A percentile compares a stretch with the other conserved stretches of the same genome.
Evolutionary conservation across 2,888 invertebrate genomes (phyloP).

Genomic region (Agriopis aurantiaria): DNA sequence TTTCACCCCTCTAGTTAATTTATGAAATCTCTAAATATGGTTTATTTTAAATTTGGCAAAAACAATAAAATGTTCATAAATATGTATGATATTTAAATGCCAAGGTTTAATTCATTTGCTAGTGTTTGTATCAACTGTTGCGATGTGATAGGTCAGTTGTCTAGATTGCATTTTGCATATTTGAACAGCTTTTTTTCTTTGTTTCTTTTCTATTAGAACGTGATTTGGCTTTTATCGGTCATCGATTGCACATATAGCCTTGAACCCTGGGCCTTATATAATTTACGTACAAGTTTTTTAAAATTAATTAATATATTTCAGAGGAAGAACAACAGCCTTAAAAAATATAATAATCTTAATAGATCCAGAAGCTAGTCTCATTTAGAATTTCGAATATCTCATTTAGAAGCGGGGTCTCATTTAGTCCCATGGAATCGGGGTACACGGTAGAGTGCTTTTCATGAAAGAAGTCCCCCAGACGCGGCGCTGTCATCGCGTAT

Average conservation of each 20-base stretch:
- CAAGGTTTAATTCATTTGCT: slow-evolving; percentile 21
- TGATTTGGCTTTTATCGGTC: slow-evolving; percentile 9
- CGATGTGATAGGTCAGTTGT: slow-evolving; percentile 28
- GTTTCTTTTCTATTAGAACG: not conserved
- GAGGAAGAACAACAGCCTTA: too few relatives aligned
- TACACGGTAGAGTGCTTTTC: too few relatives aligned
- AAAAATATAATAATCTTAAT: too few relatives aligned
- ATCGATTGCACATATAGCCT: slow-evolving; percentile 1
- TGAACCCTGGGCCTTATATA: not conserved
- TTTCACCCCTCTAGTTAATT: not conserved
- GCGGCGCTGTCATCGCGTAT: too few relatives aligned
- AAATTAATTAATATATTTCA: too few relatives aligned
- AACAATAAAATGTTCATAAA: not conserved
- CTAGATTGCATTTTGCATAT: slow-evolving; percentile 13
- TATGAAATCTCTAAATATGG: not conserved
- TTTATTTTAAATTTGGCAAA: not conserved
- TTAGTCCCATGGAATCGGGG: too few relatives aligned
- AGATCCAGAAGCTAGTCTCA: too few relatives aligned
- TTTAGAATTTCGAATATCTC: too few relatives aligned
- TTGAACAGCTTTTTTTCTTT: slow-evolving; percentile 10
- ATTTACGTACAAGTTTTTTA: too few relatives aligned
- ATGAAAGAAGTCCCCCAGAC: too few relatives aligned
- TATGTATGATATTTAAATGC: slow-evolving; percentile 20
- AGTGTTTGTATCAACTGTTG: slow-evolving; percentile 19
- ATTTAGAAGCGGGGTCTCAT: too few relatives aligned